These are phyloP conservation scores for Arizona elegans DNA, from an alignment of 2,113 vertebrate species.

Conservation along the genomic window DNA sequence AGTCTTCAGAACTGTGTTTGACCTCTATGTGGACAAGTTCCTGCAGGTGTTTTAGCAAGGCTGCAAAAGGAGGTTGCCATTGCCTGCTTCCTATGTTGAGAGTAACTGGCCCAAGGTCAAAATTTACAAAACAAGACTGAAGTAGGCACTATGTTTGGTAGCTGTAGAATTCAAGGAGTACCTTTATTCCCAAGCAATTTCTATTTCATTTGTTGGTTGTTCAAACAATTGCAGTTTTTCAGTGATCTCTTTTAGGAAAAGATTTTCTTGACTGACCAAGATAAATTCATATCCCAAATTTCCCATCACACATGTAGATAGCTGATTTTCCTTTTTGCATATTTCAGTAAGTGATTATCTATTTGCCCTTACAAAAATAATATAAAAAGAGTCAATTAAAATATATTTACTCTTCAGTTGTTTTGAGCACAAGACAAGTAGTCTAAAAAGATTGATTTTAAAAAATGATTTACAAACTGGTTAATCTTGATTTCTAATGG, in stretches of 20 bases:
- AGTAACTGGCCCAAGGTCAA: too few relatives aligned
- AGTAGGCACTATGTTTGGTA: background rate
- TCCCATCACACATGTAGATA: background rate
- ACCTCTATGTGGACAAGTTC: too few relatives aligned
- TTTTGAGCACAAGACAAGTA: background rate
- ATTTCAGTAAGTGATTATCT: constrained; percentile 14
- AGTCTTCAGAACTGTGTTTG: too few relatives aligned
- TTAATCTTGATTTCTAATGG: background rate
- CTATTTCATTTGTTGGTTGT: background rate
- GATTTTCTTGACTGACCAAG: background rate
- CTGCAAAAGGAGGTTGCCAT: too few relatives aligned
- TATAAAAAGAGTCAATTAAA: constrained; percentile 1
- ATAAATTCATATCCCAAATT: background rate
- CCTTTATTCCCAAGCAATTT: background rate
- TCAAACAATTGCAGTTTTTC: background rate
- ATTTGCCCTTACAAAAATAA: background rate
- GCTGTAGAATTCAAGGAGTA: background rate
- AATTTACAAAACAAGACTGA: too few relatives aligned
- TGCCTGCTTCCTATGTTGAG: too few relatives aligned
- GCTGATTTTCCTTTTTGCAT: background rate
- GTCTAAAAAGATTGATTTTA: background rate
- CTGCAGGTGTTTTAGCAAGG: too few relatives aligned
- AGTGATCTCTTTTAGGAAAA: background rate
- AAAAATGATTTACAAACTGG: background rate
- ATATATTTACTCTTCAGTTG: constrained; percentile 6